Evolutionary conservation across 2,797 vertebrate genomes (phyloP), one percentile per base, ranked within the genome.

Genomic region (Enteromius radiatus): DNA sequence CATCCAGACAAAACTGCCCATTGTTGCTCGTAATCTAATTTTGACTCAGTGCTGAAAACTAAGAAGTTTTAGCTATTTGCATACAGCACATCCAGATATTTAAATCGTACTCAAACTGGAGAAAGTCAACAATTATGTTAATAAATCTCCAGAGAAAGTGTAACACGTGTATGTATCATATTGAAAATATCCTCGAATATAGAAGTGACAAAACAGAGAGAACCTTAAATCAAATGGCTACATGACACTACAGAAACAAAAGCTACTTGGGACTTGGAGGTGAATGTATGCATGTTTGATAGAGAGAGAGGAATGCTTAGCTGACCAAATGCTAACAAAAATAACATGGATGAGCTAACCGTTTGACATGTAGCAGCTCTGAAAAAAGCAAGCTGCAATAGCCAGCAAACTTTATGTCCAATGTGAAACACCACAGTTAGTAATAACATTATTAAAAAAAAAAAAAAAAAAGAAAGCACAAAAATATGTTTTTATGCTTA

Each of bases 21-120:
- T 87, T 90, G 90, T 90, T 89, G 90, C 86, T 86, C 89, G 86
- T 92, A 91, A 93, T 90, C 88, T 87, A 76, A 89, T 89, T 88
- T 87, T 86, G 87, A 86, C 86, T 80, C 76, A 33, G 71, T 78
- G 74, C 79, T 83, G 81, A 80, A 86, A 87, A 87, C 83, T 69
- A 63, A 76, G 71, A 78, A 43, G 54, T 76, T 45, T 75, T 83
- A 56, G 71, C 14, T 73, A 23, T 56, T 63, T 64, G 74, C 31
- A 74, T 76, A 81, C 15, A 70, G 67, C 71, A 59, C 33, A n/a
- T 65, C 64, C 71, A 31, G 54, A 80, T 75, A 59, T n/a, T n/a
- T n/a, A n/a, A n/a, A n/a, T 76, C 31, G 81, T 33, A 76, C 33
- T 41, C 33, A 80, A 49, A 59, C 21, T 41, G 33, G 12, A 15